Evolutionary conservation across 1,140 invertebrate species (phyloP).

Genomic region (Scaptomyza pallida): DNA sequence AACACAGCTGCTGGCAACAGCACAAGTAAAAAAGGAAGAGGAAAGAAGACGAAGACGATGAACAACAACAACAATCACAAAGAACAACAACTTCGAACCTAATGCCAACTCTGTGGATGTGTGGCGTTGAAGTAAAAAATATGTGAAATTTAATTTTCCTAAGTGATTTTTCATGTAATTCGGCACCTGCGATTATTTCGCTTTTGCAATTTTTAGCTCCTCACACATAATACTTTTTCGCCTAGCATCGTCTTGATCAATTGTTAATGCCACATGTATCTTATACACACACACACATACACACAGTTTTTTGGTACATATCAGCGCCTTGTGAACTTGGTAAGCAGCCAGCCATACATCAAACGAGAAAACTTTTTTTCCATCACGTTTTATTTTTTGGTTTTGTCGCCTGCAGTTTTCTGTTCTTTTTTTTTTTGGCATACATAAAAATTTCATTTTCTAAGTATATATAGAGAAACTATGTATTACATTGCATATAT

Average conservation of each 20-base stretch:
- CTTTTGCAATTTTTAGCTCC: conserved; percentile 69
- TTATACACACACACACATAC: conserved; percentile 20
- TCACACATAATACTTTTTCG: conserved; percentile 67
- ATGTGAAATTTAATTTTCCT: conserved; percentile 83
- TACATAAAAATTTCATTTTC: conserved; percentile 49
- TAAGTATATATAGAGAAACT: conserved; percentile 17
- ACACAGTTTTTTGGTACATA: conserved; percentile 38
- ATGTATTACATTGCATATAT: conserved; percentile 16
- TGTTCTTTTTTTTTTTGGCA: too few relatives aligned
- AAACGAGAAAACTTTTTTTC: conserved; percentile 55
- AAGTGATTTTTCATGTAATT: conserved; percentile 83
- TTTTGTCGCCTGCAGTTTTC: conserved; percentile 63
- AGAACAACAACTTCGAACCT: conserved; percentile 62
- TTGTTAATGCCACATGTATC: conserved; percentile 78
- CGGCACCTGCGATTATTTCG: conserved; percentile 80
- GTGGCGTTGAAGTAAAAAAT: conserved; percentile 77
- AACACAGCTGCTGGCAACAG: conserved; percentile 30
- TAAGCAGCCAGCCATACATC: conserved; percentile 69
- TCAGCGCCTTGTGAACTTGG: conserved; percentile 74
- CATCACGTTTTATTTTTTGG: conserved; percentile 33
- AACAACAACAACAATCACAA: conserved; percentile 28
- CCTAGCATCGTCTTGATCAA: conserved; percentile 66
- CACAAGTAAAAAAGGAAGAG: background rate
- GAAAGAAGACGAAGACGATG: background rate
- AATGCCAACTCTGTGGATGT: conserved; percentile 44